These are phyloP conservation scores for Eupelmus urozonus DNA, from an alignment of 2,888 invertebrate species.

Conservation along the genomic window DNA sequence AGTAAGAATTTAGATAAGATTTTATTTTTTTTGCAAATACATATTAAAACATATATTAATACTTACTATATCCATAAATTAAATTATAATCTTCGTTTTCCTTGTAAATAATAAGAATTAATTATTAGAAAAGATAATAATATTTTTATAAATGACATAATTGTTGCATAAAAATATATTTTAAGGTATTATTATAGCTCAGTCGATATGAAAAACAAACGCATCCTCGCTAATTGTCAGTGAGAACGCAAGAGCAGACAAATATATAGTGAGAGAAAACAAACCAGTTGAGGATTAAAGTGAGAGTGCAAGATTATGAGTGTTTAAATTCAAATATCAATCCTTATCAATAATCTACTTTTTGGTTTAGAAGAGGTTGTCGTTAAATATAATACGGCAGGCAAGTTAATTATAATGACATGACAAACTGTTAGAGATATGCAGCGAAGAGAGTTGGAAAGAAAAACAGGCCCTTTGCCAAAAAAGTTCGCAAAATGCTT, in stretches of 20 bases:
- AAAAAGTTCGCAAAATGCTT: neutral
- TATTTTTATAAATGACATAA: no score
- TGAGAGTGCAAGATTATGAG: conserved; percentile 29
- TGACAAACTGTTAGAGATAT: conserved; percentile 5
- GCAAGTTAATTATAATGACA: neutral
- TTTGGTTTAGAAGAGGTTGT: conserved; percentile 4
- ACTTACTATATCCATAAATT: no score
- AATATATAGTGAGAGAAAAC: conserved; percentile 10
- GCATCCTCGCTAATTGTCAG: conserved; percentile 3
- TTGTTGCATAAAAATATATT: no score
- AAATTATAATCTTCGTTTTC: no score
- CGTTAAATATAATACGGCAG: neutral
- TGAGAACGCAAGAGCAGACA: neutral
- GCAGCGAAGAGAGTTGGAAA: neutral
- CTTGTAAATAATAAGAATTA: no score
- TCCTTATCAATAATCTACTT: neutral
- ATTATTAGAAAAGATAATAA: no score
- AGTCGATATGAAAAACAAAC: conserved; percentile 7
- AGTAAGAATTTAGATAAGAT: no score
- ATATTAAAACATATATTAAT: no score
- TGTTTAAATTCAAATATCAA: conserved; percentile 7
- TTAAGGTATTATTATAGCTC: no score
- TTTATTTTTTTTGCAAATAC: no score
- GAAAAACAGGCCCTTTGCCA: neutral
- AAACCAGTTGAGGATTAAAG: conserved; percentile 24